Evolutionary conservation across 2,888 invertebrate genomes (phyloP), one percentile per base, ranked within the genome.

Genomic region (Agonopterix subpropinquella): DNA sequence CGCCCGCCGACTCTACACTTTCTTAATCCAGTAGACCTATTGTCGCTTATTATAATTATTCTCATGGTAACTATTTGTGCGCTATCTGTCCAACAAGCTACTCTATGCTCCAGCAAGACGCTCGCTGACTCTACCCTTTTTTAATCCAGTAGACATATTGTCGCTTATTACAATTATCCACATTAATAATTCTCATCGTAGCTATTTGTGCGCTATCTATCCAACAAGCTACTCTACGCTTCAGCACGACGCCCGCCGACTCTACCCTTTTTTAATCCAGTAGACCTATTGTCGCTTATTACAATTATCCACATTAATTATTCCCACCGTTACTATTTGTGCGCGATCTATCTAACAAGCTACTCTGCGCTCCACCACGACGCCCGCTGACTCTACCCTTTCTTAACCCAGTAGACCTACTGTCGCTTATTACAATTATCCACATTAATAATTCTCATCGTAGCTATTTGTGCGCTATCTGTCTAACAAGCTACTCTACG

Each of bases 401-500:
- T 13, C 13, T 13, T 13, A 2, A 13, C 2, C 13, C 13, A 13
- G 13, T 13, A 13, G 13, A 13, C 13, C 13, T 13, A 13, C 13
- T 5, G 28, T 28, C 39, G n/a, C n/a, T 39, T n/a, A 4, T n/a
- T 39, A 39, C n/a, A 39, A 39, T n/a, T 8, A 39, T n/a, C 4
- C 10, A 9, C 9, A 39, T 5, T n/a, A 39, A 39, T 39, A 4
- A 3, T 5, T 1, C 11, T 42, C 2, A 13, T 42, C 39, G 39
- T 39, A 42, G 8, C 8, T 8, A 15, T 43, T 18, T 43, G 28
- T 43, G 28, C 10, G n/a, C 39, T 39, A 44, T 50, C 51, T 55
- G 46, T 15, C 8, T 39, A 5, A 41, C 36, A 13, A 53, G 43
- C 36, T 55, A 39, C 47, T 44, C 49, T 49, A 47, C n/a, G 41